phyloP scores from a whole-genome alignment of 2,797 vertebrate genomes.

The Petrocephalus sullivani region DNA sequence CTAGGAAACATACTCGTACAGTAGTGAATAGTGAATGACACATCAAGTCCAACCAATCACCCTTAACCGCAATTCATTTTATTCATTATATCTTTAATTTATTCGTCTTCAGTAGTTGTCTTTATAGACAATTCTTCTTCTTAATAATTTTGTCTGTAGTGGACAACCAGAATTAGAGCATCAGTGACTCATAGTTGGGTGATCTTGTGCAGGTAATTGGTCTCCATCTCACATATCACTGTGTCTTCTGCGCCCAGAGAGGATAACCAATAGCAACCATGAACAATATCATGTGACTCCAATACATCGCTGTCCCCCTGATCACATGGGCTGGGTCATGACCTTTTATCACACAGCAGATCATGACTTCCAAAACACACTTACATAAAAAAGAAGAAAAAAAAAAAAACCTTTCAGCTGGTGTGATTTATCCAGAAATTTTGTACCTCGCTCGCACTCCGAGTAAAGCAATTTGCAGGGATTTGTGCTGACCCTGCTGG shows the following conservation, averaged over 20 bases:
- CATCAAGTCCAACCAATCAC: neutral
- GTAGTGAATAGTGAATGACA: neutral
- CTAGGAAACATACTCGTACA: neutral
- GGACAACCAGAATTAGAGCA: neutral
- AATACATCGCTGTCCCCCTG: neutral
- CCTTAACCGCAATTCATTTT: no score
- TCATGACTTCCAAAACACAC: neutral
- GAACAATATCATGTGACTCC: neutral
- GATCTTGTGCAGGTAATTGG: neutral
- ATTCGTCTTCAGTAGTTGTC: neutral
- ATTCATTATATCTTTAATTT: no score
- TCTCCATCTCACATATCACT: neutral
- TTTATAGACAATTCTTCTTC: neutral
- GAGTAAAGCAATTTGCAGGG: neutral
- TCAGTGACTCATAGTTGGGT: neutral
- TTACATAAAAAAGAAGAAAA: neutral
- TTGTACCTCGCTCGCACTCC: neutral
- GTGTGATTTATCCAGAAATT: neutral
- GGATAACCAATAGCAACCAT: neutral
- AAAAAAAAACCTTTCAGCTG: neutral
- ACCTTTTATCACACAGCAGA: neutral
- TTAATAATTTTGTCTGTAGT: neutral
- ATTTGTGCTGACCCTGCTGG: conserved; percentile 1
- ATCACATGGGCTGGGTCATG: neutral
- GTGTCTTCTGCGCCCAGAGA: neutral